Base-by-base conservation (phyloP, 2,888 invertebrate species). In the Drosophila kokeensis region DNA sequence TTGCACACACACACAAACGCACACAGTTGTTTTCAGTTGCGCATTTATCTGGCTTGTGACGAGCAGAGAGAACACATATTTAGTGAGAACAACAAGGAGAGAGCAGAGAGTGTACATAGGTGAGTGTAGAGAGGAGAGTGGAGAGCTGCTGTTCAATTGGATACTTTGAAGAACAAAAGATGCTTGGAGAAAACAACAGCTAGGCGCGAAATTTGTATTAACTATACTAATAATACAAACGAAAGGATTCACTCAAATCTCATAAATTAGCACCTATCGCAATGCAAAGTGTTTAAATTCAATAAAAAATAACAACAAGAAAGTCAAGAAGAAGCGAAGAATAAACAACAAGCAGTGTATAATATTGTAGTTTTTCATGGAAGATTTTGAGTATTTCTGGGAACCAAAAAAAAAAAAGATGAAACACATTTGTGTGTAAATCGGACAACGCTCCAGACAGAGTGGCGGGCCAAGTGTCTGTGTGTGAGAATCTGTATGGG, bases 391-490 rank as follows among this genome's bases (percentile, higher is more conserved):
- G 84, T 64, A 71, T 75, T 83, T 83, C 84, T 59, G 70, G 65
- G 79, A 79, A 70, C 45, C 18, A 45, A 8, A 24, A 18, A 54
- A 30, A 29, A 32, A 62, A 63, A 73, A 57, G 58, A 53, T 32
- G 24, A 57, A 54, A 66, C 64, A 59, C 48, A 60, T 69, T 57
- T 48, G 42, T 72, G 55, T 69, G 42, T 63, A 36, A 55, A 58
- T 57, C 72, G 77, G 70, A 74, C 74, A 83, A 66, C 64, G 54
- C 65, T 79, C 79, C 85, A 83, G 83, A 83, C 83, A 83, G 57
- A 57, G 73, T 83, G 83, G 85, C 83, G 83, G 87, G 76, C 57
- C 70, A 64, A 62, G 48, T 62, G 61, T 69, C 60, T 82, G 79
- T 69, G 61, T 60, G 15, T 15, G 45, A 21, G 15, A 21, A 4